Evolutionary conservation across 1,140 invertebrate species (phyloP).

Genomic region (Thaumatotibia leucotreta): DNA sequence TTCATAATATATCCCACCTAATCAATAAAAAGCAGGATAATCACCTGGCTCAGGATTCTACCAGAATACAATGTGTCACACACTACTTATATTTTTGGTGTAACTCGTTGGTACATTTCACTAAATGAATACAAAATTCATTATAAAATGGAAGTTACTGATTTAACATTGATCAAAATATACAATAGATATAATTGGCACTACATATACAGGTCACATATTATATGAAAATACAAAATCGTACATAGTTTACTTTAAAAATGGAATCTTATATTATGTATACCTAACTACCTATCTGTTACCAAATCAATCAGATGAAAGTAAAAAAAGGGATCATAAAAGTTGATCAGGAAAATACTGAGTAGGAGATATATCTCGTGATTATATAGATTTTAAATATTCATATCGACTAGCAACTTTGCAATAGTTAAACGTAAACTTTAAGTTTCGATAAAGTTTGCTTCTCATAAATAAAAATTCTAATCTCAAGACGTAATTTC

Average conservation of each 20-base stretch:
- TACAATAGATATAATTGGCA: conserved; percentile 56
- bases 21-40: background rate
- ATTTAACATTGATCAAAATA: conserved; percentile 35
- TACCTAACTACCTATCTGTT: conserved; percentile 37
- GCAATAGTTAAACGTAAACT: conserved; percentile 23
- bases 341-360: conserved; percentile 1
- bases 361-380: background rate
- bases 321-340: conserved; percentile 3
- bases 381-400: conserved; percentile 11
- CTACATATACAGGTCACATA: conserved; percentile 62
- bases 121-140: conserved; percentile 38
- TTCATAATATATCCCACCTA: background rate
- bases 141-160: conserved; percentile 46
- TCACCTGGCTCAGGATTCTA: background rate
- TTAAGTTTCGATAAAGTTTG: conserved; percentile 8
- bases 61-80: background rate
- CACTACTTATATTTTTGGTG: background rate
- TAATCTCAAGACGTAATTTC: conserved; percentile 62
- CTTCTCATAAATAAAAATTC: conserved; percentile 39
- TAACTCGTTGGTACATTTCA: conserved; percentile 8
- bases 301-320: conserved; percentile 17
- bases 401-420: conserved; percentile 41
- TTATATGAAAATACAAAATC: conserved; percentile 59
- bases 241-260: conserved; percentile 19
- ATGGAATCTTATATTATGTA: conserved; percentile 36